Percentiles rank a stretch among this genome's conserved stretches.
These are phyloP conservation scores for Andricus grossulariae DNA, from an alignment of 1,140 invertebrate genomes.

Conservation along the genomic window DNA sequence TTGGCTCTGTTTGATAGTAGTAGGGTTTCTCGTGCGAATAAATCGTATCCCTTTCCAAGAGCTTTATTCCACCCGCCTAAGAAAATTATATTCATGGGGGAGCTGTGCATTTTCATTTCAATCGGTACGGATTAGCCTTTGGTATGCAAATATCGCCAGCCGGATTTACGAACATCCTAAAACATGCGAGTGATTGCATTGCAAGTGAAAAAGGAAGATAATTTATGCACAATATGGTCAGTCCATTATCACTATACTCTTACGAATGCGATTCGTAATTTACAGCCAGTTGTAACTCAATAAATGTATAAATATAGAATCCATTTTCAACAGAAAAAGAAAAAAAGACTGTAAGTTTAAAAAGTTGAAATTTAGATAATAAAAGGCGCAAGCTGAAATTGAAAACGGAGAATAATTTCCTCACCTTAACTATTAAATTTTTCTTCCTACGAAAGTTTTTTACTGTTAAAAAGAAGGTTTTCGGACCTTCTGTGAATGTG, in stretches of 20 bases:
- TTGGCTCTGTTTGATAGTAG: neutral
- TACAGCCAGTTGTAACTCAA: too few species aligned
- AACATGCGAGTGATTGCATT: slow-evolving; percentile 35
- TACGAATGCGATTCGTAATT: too few species aligned
- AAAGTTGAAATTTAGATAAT: too few species aligned
- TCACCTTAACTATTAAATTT: neutral
- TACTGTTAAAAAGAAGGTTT: too few species aligned
- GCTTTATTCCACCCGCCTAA: slow-evolving; percentile 53
- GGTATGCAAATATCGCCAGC: slow-evolving; percentile 60
- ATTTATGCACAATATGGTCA: too few species aligned
- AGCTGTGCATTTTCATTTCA: slow-evolving; percentile 66
- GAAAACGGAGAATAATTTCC: neutral
- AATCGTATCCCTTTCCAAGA: slow-evolving; percentile 44
- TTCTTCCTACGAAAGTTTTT: too few species aligned
- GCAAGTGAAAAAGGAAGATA: neutral
- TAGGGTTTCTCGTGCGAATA: slow-evolving; percentile 40
- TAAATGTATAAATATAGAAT: too few species aligned
- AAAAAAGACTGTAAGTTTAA: too few species aligned
- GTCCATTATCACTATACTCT: too few species aligned
- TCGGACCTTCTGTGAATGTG: too few species aligned
- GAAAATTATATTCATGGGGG: slow-evolving; percentile 59
- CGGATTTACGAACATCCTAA: slow-evolving; percentile 62
- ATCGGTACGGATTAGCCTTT: slow-evolving; percentile 65
- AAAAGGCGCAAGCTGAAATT: neutral
- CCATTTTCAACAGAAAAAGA: too few species aligned